A percentile compares a stretch with the other conserved stretches of the same genome.
These are phyloP conservation scores for Opisthograptis luteolata DNA, from an alignment of 2,888 invertebrate genomes.

Conservation along the genomic window DNA sequence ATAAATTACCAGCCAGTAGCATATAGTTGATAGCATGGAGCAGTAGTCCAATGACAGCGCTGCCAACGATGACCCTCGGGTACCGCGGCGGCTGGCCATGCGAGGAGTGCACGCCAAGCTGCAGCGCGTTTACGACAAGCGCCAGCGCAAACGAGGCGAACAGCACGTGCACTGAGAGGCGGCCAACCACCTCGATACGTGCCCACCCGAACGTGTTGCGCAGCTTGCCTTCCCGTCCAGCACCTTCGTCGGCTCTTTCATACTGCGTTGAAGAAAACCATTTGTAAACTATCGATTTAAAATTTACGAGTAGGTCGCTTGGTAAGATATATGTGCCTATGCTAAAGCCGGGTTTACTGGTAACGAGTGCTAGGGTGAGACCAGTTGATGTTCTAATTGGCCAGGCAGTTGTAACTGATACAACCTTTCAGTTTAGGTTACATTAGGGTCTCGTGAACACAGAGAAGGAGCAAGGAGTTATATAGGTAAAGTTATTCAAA, in stretches of 20 bases:
- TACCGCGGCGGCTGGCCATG: constrained; percentile 78
- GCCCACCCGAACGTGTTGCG: constrained; percentile 97
- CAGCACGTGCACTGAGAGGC: constrained; percentile 92
- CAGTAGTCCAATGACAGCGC: constrained; percentile 91
- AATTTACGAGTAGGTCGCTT: too few relatives aligned
- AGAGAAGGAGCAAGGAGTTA: too few relatives aligned
- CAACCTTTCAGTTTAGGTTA: too few relatives aligned
- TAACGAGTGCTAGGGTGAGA: too few relatives aligned
- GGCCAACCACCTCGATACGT: constrained; percentile 93
- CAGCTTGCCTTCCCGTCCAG: constrained; percentile 87
- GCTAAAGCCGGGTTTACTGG: too few relatives aligned
- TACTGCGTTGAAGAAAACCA: constrained; percentile 56
- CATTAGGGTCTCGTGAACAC: too few relatives aligned
- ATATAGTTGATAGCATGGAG: constrained; percentile 91
- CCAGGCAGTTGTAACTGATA: too few relatives aligned
- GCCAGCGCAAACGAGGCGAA: constrained; percentile 93
- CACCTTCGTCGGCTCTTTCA: constrained; percentile 76
- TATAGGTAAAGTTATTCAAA: too few relatives aligned
- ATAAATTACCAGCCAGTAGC: constrained; percentile 90
- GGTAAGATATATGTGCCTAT: too few relatives aligned
- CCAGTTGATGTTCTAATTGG: too few relatives aligned
- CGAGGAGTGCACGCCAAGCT: constrained; percentile 89
- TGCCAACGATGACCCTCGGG: constrained; percentile 88
- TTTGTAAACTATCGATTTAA: background rate
- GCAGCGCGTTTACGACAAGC: constrained; percentile 91